Evolutionary conservation across 1,140 invertebrate genomes (phyloP).

Genomic region (Liolophura sinensis): DNA sequence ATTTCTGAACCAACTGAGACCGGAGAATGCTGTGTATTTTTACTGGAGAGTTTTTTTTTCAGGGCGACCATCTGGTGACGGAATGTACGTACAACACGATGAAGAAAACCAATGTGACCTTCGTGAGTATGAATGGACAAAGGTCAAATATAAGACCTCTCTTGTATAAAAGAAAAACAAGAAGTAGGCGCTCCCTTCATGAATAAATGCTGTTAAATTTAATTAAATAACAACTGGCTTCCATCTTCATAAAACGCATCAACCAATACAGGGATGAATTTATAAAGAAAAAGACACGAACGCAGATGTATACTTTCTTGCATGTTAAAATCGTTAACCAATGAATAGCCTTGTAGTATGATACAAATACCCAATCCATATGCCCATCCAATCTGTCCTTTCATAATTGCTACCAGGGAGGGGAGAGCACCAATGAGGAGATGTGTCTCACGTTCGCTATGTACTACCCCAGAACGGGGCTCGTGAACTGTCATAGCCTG

Average conservation of each 20-base stretch:
- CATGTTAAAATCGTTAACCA: too few species aligned
- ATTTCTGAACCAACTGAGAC: too few species aligned
- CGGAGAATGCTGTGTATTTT: too few species aligned
- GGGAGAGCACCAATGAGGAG: slow-evolving; percentile 18
- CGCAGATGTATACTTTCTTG: too few species aligned
- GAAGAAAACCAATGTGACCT: slow-evolving; percentile 7
- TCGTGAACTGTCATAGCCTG: slow-evolving; percentile 14
- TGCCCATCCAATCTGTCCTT: not conserved
- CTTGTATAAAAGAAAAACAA: too few species aligned
- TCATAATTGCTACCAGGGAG: slow-evolving; percentile 11
- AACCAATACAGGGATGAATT: too few species aligned
- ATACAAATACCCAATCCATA: not conserved
- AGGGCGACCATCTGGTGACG: slow-evolving; percentile 23
- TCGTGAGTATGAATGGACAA: slow-evolving; percentile 12
- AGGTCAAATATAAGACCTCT: not conserved
- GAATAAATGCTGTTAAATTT: too few species aligned
- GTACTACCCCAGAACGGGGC: slow-evolving; percentile 17
- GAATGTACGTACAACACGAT: slow-evolving; percentile 25
- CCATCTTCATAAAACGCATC: too few species aligned
- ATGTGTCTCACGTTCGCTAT: slow-evolving; percentile 21
- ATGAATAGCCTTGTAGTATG: too few species aligned
- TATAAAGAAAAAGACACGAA: too few species aligned
- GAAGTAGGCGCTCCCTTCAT: too few species aligned
- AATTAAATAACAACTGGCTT: too few species aligned
- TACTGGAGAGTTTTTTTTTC: slow-evolving; percentile 2